Percentiles rank a stretch among this genome's conserved stretches.
Evolutionary conservation across 1,140 invertebrate genomes (phyloP).

Genomic region (Bilobella aurantiaca): DNA sequence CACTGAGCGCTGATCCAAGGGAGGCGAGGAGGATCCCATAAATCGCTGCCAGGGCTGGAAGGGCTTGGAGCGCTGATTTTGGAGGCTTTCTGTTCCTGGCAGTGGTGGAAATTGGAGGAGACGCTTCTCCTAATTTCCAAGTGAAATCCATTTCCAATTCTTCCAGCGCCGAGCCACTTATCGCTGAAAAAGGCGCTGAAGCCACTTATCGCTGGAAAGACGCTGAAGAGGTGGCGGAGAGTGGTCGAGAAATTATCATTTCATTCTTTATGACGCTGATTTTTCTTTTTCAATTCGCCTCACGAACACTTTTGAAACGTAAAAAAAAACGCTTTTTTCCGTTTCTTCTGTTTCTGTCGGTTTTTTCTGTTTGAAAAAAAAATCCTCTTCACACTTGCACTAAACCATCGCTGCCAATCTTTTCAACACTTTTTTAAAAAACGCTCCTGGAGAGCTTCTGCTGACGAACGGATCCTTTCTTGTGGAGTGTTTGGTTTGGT

Average conservation of each 20-base stretch:
- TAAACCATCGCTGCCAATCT: background rate
- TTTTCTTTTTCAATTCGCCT: background rate
- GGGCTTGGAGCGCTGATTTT: background rate
- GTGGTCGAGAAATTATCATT: background rate
- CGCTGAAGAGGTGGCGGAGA: background rate
- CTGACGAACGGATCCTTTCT: no score
- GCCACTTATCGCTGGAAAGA: background rate
- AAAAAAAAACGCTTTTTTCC: no score
- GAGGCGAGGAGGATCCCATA: background rate
- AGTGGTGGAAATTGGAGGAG: background rate
- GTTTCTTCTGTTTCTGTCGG: constrained; percentile 7
- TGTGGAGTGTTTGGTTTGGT: background rate
- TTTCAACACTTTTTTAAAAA: background rate
- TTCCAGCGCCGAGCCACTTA: no score
- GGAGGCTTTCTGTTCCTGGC: background rate
- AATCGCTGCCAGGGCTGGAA: background rate
- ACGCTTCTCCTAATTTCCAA: background rate
- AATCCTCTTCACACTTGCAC: constrained; percentile 4
- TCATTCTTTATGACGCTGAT: constrained; percentile 6
- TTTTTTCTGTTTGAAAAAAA: no score
- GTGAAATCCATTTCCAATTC: constrained; percentile 7
- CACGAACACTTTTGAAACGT: background rate
- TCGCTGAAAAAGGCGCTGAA: background rate
- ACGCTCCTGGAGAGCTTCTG: background rate
- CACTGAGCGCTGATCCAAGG: background rate